Percentiles rank a stretch among this genome's conserved stretches.
Conservation (phyloP, 2,888 invertebrate species). For the Pristionchus fissidentatus region DNA sequence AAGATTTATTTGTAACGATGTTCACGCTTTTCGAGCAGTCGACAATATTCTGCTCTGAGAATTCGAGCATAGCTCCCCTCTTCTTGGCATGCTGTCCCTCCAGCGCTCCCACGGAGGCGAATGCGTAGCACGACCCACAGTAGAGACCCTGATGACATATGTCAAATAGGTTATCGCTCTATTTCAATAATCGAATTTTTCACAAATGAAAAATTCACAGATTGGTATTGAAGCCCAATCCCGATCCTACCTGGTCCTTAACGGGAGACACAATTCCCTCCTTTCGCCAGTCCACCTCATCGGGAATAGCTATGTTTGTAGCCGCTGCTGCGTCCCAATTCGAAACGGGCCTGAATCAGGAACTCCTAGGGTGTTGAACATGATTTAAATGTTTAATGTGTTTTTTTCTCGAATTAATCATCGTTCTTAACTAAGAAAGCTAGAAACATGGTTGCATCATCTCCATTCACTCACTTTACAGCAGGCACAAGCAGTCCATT, state of each 20-base stretch:
- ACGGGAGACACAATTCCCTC: neutral
- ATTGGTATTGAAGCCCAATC: no score
- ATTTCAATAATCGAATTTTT: neutral
- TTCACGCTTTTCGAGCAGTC: slow-evolving; percentile 75
- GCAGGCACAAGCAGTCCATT: neutral
- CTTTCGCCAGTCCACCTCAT: neutral
- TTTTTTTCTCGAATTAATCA: no score
- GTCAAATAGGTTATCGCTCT: neutral
- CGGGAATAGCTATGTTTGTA: no score
- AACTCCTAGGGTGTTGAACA: no score
- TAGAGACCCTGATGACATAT: neutral
- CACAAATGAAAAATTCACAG: no score
- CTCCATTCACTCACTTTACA: no score
- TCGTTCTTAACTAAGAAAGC: no score
- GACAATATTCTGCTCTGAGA: slow-evolving; percentile 77
- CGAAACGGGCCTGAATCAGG: no score
- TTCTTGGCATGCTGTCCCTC: slow-evolving; percentile 11
- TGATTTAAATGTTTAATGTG: no score
- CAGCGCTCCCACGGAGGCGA: slow-evolving; percentile 26
- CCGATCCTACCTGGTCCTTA: neutral
- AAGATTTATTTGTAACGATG: neutral
- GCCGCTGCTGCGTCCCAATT: neutral
- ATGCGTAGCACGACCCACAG: slow-evolving; percentile 47
- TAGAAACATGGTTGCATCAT: no score
- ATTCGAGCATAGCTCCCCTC: neutral